Conservation (phyloP, 2,113 vertebrate species). For the Pterophyllum scalare region DNA sequence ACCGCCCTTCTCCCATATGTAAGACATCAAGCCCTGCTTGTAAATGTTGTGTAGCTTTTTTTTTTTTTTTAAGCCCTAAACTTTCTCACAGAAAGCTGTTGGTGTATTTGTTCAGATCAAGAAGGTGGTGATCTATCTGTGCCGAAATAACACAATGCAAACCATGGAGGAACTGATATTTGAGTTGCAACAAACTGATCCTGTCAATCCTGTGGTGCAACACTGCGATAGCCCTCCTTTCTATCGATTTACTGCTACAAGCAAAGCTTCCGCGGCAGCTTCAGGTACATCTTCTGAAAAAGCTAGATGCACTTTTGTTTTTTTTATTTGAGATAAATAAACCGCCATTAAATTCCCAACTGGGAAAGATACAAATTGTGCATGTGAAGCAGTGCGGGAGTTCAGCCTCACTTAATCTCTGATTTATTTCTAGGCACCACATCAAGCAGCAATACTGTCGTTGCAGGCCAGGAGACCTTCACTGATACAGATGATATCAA, state of each 20-base stretch:
- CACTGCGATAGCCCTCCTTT: slow-evolving; percentile 96
- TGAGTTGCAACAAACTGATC: slow-evolving; percentile 95
- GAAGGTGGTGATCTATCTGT: slow-evolving; percentile 95
- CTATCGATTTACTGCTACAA: slow-evolving; percentile 92
- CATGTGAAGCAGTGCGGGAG: neutral
- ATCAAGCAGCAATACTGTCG: slow-evolving; percentile 94
- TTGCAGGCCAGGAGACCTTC: slow-evolving; percentile 90
- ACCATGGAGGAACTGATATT: slow-evolving; percentile 97
- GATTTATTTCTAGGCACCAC: slow-evolving; percentile 85
- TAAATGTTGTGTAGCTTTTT: neutral
- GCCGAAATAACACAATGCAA: slow-evolving; percentile 95
- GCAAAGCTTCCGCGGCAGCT: slow-evolving; percentile 87
- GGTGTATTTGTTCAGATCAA: slow-evolving; percentile 85
- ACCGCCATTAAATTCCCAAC: slow-evolving; percentile 7
- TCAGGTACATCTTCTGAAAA: slow-evolving; percentile 82
- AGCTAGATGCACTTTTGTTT: too few relatives aligned
- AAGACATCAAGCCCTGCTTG: slow-evolving; percentile 36
- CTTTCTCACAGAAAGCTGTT: neutral
- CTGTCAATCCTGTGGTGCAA: slow-evolving; percentile 94
- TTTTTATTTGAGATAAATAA: neutral
- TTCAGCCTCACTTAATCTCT: neutral
- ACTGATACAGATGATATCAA: slow-evolving; percentile 89
- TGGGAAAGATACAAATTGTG: neutral
- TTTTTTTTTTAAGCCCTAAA: neutral
- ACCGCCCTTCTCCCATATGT: slow-evolving; percentile 93